phyloP scores from a whole-genome alignment of 2,797 vertebrate genomes.

The Coilia nasus region DNA sequence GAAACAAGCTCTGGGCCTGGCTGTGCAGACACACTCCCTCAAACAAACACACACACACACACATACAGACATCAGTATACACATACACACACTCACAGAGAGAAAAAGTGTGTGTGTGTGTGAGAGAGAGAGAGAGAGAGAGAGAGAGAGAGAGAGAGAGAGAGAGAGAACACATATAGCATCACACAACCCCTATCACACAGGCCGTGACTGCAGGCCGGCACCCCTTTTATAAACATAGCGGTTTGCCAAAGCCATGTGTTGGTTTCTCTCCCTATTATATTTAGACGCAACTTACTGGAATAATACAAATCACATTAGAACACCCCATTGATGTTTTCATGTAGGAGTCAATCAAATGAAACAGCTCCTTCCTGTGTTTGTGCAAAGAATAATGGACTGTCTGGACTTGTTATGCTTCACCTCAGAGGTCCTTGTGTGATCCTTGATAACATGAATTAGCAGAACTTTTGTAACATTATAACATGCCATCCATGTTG shows the following conservation, averaged over 20 bases:
- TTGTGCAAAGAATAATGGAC: slow-evolving; percentile 26
- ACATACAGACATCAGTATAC: slow-evolving; percentile 39
- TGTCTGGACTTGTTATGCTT: slow-evolving; percentile 31
- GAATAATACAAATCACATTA: slow-evolving; percentile 52
- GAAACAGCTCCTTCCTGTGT: slow-evolving; percentile 15
- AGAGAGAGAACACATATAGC: background rate
- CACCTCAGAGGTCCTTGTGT: slow-evolving; percentile 49
- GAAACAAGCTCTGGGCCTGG: slow-evolving; percentile 72
- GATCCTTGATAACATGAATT: slow-evolving; percentile 45
- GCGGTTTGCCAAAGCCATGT: slow-evolving; percentile 55
- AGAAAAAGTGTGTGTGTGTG: too few relatives aligned
- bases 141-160: too few relatives aligned
- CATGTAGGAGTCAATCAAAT: slow-evolving; percentile 41
- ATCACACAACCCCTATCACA: slow-evolving; percentile 26
- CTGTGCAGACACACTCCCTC: slow-evolving; percentile 47
- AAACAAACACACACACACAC: slow-evolving; percentile 41
- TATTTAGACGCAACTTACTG: slow-evolving; percentile 53
- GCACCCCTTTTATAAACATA: slow-evolving; percentile 62
- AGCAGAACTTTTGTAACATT: slow-evolving; percentile 33
- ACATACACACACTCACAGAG: background rate
- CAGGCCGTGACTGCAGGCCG: slow-evolving; percentile 30
- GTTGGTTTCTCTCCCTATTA: slow-evolving; percentile 47
- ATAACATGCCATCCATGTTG: slow-evolving; percentile 11
- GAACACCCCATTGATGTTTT: slow-evolving; percentile 52
- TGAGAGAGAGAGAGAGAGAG: too few relatives aligned